A percentile compares a stretch with the other conserved stretches of the same genome.
Conservation (phyloP, 2,888 invertebrate species). For the Myopa tessellatipennis region DNA sequence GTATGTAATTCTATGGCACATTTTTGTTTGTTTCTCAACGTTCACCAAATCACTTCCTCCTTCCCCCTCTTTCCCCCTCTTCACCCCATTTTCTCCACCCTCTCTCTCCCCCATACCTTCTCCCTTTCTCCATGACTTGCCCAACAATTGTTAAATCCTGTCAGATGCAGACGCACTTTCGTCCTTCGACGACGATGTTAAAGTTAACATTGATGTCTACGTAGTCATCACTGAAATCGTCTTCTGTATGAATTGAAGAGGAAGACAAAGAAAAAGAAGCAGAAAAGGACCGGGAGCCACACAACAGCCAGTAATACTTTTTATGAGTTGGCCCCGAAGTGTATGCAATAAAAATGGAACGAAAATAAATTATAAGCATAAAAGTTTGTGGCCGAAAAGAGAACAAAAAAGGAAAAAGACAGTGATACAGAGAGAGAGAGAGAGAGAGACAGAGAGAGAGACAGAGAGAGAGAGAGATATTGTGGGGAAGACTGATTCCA, state of each 20-base stretch:
- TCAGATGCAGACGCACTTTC: conserved; percentile 28
- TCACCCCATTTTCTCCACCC: no score
- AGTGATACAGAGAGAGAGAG: background rate
- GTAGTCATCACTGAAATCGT: background rate
- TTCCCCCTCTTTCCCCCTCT: background rate
- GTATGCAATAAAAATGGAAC: conserved; percentile 25
- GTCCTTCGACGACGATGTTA: conserved; percentile 5
- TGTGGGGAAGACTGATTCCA: background rate
- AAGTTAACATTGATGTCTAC: no score
- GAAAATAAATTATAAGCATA: background rate
- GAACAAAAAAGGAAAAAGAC: background rate
- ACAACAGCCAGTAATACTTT: conserved; percentile 17
- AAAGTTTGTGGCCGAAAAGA: background rate
- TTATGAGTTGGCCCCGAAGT: conserved; percentile 29
- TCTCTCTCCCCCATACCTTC: no score
- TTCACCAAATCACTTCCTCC: background rate
- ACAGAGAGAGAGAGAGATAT: conserved; percentile 3
- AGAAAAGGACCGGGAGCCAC: background rate
- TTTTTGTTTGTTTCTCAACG: background rate
- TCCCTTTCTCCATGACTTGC: background rate
- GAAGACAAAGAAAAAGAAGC: no score
- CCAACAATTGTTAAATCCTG: conserved; percentile 8
- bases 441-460: background rate
- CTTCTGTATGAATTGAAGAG: background rate
- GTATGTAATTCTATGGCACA: conserved; percentile 25